Base-by-base conservation (phyloP, 2,888 invertebrate genomes). In the Argyra leucocephala region DNA sequence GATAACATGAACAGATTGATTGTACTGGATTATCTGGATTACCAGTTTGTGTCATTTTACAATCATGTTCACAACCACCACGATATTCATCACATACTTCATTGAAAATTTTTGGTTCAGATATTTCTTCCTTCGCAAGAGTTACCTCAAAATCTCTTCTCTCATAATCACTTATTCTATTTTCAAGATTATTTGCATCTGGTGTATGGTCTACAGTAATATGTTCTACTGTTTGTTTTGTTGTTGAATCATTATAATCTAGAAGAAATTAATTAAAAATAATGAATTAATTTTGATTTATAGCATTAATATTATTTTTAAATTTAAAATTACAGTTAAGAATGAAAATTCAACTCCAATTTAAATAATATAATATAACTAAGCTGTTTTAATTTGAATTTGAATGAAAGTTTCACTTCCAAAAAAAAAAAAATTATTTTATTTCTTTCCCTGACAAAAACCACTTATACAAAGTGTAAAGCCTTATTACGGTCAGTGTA, bases 1-100 rank as follows among this genome's bases (percentile, higher is more conserved):
- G 65, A 36, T 70, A 73, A 66, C 81, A 81, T 18, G 74, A 74
- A 64, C 80, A 80, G 64, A 74, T 69, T 23, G 75, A 73, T n/a
- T 76, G 75, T 48, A 76, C 76, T 66, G 76, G 74, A 66, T 80
- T 78, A 12, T 75, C 75, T 0, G 77, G 75, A 64, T 75, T 78
- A 7, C 80, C 69, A 24, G 31, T 31, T 31, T 31, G 31, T 22
- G 78, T 69, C 61, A 81, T 75, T 62, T 75, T 72, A 67, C 82
- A 82, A 37, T 78, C 80, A 60, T 85, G 84, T 62, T 82, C 80
- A 72, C 85, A 85, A 7, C 80, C 81, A 12, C 80, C 81, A 58
- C 75, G 76, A 67, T 81, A 79, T 24, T 75, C 68, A 9, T 77
- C 80, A 72, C 83, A 83, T 57, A 71, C 70, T 18, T 74, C 70